Evolutionary conservation across 2,113 vertebrate species (phyloP).

Genomic region (Girardinichthys multiradiatus): DNA sequence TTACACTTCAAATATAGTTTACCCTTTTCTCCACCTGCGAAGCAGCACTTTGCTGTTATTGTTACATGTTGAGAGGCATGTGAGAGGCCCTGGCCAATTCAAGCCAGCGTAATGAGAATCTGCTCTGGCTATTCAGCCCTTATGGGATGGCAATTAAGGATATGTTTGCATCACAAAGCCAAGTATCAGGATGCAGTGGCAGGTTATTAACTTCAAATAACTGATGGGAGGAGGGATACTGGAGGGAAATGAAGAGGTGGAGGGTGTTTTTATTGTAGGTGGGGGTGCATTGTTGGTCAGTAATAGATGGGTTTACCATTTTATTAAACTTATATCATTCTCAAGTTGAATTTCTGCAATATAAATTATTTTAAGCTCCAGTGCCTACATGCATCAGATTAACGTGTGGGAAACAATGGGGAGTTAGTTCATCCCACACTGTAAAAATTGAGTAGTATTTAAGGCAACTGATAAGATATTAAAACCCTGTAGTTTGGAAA

Average conservation of each 20-base stretch:
- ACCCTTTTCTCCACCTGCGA: constrained; percentile 46
- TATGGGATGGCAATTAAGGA: constrained; percentile 77
- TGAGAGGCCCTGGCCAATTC: constrained; percentile 68
- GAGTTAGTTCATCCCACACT: constrained; percentile 4
- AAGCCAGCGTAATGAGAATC: constrained; percentile 73
- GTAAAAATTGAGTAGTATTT: constrained; percentile 29
- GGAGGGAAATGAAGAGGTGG: constrained; percentile 54
- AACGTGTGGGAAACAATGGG: background rate
- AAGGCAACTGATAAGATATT: constrained; percentile 49
- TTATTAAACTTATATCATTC: constrained; percentile 2
- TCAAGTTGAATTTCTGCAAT: background rate
- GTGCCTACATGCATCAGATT: constrained; percentile 13
- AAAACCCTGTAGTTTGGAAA: constrained; percentile 64
- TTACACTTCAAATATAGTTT: constrained; percentile 57
- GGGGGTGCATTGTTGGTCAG: constrained; percentile 23
- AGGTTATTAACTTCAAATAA: constrained; percentile 78
- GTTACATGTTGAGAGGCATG: constrained; percentile 54
- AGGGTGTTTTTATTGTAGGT: constrained; percentile 20
- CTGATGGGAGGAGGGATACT: constrained; percentile 56
- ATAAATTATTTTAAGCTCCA: background rate
- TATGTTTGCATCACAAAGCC: constrained; percentile 81
- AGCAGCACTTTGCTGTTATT: constrained; percentile 55
- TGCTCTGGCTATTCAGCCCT: constrained; percentile 70
- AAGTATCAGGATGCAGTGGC: constrained; percentile 68
- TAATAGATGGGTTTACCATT: constrained; percentile 12